Conservation (phyloP, 64 coral and sea anemone genomes). For the Dendrophyllia cribrosa region DNA sequence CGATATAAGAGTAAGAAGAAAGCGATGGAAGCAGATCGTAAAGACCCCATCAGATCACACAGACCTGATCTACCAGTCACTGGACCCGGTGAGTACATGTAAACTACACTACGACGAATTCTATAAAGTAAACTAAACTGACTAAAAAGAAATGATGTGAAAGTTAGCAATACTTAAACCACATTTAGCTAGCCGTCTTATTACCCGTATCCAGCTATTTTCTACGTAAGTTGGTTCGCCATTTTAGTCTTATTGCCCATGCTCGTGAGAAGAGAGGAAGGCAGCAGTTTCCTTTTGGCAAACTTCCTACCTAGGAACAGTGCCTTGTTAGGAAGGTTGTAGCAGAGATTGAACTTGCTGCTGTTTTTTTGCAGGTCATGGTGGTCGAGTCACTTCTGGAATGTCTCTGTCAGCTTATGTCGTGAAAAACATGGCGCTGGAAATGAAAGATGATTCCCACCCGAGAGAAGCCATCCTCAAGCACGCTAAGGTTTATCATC, state of each 20-base stretch:
- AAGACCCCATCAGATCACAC: slow-evolving; percentile 85
- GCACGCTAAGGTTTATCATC: slow-evolving; percentile 66
- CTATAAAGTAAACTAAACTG: no score
- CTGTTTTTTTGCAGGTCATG: slow-evolving; percentile 69
- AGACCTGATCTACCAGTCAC: slow-evolving; percentile 91
- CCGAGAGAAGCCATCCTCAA: slow-evolving; percentile 96
- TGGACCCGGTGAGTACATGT: slow-evolving; percentile 64
- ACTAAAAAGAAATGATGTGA: no score
- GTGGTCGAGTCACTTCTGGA: slow-evolving; percentile 94
- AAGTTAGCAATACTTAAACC: no score
- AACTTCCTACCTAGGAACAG: no score
- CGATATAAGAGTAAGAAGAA: slow-evolving; percentile 95
- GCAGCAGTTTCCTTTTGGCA: no score
- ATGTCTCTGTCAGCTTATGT: slow-evolving; percentile 97
- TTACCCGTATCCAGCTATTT: no score
- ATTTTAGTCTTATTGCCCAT: no score
- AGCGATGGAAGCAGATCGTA: slow-evolving; percentile 83
- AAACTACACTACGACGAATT: not conserved
- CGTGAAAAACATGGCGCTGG: slow-evolving; percentile 90
- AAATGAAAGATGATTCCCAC: slow-evolving; percentile 95
- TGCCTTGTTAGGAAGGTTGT: no score
- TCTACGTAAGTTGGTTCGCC: no score
- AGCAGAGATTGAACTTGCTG: not conserved
- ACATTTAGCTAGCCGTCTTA: no score
- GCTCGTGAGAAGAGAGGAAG: no score